Evolutionary conservation across 2,888 invertebrate species (phyloP), one percentile per base, ranked within the genome.

Genomic region (Andrena trimmerana): DNA sequence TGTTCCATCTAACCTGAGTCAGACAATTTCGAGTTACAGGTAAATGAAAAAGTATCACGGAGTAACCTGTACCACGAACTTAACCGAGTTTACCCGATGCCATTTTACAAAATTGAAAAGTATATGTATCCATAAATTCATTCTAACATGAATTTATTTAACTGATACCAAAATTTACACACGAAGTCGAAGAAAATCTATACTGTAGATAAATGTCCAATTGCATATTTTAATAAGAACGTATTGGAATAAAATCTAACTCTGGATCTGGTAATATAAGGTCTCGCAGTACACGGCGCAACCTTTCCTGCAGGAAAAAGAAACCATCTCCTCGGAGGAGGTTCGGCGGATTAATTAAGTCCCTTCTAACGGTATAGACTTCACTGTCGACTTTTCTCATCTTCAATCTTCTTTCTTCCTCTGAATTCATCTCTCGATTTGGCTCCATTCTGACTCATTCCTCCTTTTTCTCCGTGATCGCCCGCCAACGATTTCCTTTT

Each of bases 291-390:
- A 80, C 74, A 77, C 74, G 77, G 76, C 50, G 80, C 76, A 82
- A 84, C 85, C 87, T 84, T 66, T 76, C 73, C 71, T 50, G 69
- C 81, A 62, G 60, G 76, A 59, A 62, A 60, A 67, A 72, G 42
- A 71, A 75, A 72, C 72, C 74, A 83, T 77, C 74, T 83, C 78
- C 67, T 50, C 66, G 69, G 70, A 79, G 80, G 81, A 81, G 87
- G 73, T 83, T 81, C 87, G 86, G 73, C 79, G 88, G 88, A 90
- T 90, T 90, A 90, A 90, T 91, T 91, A 90, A 90, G 84, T 84
- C 78, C 70, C 85, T 85, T 86, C 84, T 86, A 86, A 90, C 86
- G 81, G 83, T 81, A 79, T 77, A 85, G 88, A 86, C 89, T 84
- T 78, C 86, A 33, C 84, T 78, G 85, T 79, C 88, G 88, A 88